Conservation (phyloP, 1,140 invertebrate species). For the Batillaria attramentaria region DNA sequence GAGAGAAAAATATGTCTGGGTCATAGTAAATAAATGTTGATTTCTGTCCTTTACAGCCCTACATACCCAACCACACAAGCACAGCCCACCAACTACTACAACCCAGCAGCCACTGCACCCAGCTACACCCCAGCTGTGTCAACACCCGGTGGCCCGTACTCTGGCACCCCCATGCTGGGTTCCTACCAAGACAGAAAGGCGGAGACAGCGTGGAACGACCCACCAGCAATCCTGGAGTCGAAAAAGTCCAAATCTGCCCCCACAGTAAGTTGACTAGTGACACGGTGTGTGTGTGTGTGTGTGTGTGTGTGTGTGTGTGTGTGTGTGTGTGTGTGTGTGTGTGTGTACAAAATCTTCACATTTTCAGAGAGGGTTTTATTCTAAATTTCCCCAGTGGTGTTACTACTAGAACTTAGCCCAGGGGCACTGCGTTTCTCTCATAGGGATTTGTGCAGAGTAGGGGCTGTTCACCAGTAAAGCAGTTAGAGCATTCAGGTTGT, state of each 20-base stretch:
- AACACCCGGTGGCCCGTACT: conserved; percentile 21
- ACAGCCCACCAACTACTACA: neutral
- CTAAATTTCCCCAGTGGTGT: too few species aligned
- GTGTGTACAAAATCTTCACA: neutral
- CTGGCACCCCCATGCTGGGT: neutral
- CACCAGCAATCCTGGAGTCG: conserved; percentile 58
- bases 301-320: neutral
- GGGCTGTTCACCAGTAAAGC: too few species aligned
- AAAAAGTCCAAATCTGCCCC: conserved; percentile 48
- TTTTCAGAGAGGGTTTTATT: too few species aligned
- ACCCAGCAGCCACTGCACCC: neutral
- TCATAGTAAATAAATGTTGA: too few species aligned
- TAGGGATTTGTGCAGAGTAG: too few species aligned
- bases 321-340: neutral
- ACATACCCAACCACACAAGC: neutral
- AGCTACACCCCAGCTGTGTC: conserved; percentile 40
- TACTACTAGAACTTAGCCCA: too few species aligned
- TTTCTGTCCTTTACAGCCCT: neutral
- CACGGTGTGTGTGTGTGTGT: neutral
- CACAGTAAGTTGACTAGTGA: conserved; percentile 27
- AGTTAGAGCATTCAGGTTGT: too few species aligned
- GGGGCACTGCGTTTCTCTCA: too few species aligned
- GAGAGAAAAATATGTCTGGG: too few species aligned
- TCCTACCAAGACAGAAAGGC: conserved; percentile 67
- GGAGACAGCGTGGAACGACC: conserved; percentile 69